Percentiles rank a stretch among this genome's conserved stretches.
Evolutionary conservation across 1,140 invertebrate genomes (phyloP).

Genomic region (Drosophila elegans): DNA sequence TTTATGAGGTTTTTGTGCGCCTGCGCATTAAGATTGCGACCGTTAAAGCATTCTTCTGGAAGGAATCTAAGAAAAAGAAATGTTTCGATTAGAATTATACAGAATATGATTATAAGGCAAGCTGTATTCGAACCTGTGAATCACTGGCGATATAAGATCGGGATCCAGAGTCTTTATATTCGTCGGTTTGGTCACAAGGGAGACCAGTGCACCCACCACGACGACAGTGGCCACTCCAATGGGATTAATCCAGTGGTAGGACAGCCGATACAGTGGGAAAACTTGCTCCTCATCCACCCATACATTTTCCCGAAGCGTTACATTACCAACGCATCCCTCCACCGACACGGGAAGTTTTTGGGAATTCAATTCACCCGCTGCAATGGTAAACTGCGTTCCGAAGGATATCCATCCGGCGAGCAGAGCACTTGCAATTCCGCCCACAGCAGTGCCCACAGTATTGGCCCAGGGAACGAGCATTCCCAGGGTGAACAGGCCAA

Average conservation of each 20-base stretch:
- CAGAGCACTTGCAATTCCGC: conserved; percentile 86
- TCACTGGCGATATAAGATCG: conserved; percentile 87
- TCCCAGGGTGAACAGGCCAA: conserved; percentile 94
- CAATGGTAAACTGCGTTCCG: conserved; percentile 86
- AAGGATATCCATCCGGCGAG: conserved; percentile 87
- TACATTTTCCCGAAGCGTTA: conserved; percentile 52
- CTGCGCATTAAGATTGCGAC: conserved; percentile 46
- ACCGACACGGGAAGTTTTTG: conserved; percentile 85
- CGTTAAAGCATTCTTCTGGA: conserved; percentile 76
- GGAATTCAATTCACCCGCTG: conserved; percentile 82
- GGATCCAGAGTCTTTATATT: conserved; percentile 87
- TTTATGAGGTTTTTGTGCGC: conserved; percentile 59
- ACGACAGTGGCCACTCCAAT: conserved; percentile 88
- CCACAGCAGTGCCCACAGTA: conserved; percentile 87
- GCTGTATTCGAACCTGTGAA: conserved; percentile 84
- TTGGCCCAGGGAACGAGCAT: conserved; percentile 94
- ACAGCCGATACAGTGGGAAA: conserved; percentile 90
- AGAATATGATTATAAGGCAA: neutral
- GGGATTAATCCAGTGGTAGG: conserved; percentile 92
- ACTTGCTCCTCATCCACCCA: conserved; percentile 86
- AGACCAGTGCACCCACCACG: conserved; percentile 88
- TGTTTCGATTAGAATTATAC: neutral
- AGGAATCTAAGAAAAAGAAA: conserved; percentile 54
- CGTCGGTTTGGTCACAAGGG: conserved; percentile 88
- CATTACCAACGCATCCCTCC: conserved; percentile 74